Evolutionary conservation across 2,888 invertebrate genomes (phyloP), one percentile per base, ranked within the genome.

Genomic region (Campoplex capitator): DNA sequence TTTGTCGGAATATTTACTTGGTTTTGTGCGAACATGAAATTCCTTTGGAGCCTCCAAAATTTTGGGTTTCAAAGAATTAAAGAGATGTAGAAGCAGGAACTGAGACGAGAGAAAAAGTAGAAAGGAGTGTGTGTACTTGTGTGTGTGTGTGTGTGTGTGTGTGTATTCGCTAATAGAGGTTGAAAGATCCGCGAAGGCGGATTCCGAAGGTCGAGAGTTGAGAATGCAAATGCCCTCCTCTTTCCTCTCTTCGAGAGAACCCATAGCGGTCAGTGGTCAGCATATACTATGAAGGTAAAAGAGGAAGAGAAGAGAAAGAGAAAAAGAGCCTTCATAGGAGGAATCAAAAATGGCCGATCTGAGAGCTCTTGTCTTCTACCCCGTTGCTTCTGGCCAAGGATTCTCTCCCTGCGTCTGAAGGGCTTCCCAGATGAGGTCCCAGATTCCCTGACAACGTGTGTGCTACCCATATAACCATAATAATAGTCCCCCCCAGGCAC

Each of bases 301-400:
- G 54, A 65, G 62, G 54, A 67, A 77, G 35, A 48, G 78, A 71
- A 54, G 71, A 73, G 70, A 82, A 70, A 71, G 67, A 79, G 70
- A 68, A 77, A 81, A 11, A 77, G 45, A 71, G 45, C 45, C 45
- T 45, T 45, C 45, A 45, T 45, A 84, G 84, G 58, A 58, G 45
- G 78, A 79, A 86, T 86, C 86, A 83, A 80, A 83, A 83, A 86
- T 83, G 86, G 86, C 83, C 86, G 86, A 86, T 86, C 83, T 83
- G 54, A 13, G 73, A 80, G 79, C 83, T 83, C 83, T 83, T 75
- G 77, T 71, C 79, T 79, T 85, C 68, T 38, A 77, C 78, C 78
- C 85, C 68, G 83, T 86, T 79, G 83, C 79, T 70, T 54, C 86
- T 75, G 79, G 86, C 86, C 35, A 70, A 77, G 45, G 70, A 79